A percentile compares a stretch with the other conserved stretches of the same genome.
Conservation (phyloP, 2,113 vertebrate species). For the Dermatemys mawii region DNA sequence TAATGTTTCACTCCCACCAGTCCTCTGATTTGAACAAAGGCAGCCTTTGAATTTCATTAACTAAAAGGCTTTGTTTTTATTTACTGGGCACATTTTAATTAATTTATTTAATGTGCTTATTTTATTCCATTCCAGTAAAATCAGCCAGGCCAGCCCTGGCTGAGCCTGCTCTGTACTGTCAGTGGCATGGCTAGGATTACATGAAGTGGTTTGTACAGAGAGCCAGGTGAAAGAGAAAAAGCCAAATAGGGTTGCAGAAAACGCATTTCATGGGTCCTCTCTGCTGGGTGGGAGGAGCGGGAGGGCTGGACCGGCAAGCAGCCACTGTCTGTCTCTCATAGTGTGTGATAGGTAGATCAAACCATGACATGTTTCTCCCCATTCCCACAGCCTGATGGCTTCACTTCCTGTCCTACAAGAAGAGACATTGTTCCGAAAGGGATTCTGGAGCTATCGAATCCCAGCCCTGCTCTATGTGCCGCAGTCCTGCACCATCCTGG, state of each 20-base stretch:
- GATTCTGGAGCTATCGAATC: slow-evolving; percentile 64
- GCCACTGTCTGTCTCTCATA: background rate
- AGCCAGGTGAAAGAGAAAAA: background rate
- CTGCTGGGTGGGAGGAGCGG: background rate
- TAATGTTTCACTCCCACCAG: background rate
- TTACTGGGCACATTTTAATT: background rate
- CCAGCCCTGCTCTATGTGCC: slow-evolving; percentile 78
- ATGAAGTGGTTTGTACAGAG: background rate
- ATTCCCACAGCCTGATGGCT: slow-evolving; percentile 46
- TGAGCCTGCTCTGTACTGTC: background rate
- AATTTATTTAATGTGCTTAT: background rate
- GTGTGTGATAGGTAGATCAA: background rate
- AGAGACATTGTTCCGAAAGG: slow-evolving; percentile 36
- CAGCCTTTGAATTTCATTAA: background rate
- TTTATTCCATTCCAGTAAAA: background rate
- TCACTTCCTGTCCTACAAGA: slow-evolving; percentile 30
- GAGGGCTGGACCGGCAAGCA: background rate
- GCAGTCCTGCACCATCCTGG: slow-evolving; percentile 60
- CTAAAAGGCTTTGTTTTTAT: too few relatives aligned
- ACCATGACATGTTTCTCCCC: background rate
- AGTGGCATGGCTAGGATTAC: background rate
- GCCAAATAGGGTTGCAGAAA: background rate
- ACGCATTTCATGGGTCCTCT: background rate
- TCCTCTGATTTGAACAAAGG: too few relatives aligned
- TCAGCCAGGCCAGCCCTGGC: background rate